Percentiles rank a stretch among this genome's conserved stretches.
Evolutionary conservation across 2,888 invertebrate species (phyloP).

Genomic region (Loripinus fragilis): DNA sequence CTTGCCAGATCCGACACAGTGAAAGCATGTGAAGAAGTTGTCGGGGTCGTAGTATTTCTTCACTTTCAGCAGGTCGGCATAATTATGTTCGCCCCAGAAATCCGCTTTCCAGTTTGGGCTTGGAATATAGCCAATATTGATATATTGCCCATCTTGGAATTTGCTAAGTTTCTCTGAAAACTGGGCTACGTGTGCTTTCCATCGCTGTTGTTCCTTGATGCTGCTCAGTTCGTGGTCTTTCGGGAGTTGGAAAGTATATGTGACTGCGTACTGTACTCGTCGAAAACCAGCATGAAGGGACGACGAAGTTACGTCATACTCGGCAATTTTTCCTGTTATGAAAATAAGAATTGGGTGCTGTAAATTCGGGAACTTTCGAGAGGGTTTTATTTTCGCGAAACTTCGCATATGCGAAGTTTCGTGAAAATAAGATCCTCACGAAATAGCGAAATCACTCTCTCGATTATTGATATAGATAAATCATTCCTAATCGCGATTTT

Average conservation of each 20-base stretch:
- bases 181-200: not conserved
- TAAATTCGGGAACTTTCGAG: too few species aligned
- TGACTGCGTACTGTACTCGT: not conserved
- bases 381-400: too few species aligned
- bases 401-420: too few species aligned
- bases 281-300: not conserved
- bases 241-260: not conserved
- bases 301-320: not conserved
- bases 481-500: too few species aligned
- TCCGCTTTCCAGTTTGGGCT: constrained; percentile 64
- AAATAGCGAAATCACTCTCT: too few species aligned
- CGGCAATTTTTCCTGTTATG: not conserved
- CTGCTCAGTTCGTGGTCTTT: not conserved
- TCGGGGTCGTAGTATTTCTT: constrained; percentile 68
- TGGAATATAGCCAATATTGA: constrained; percentile 65
- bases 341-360: too few species aligned
- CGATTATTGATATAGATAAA: too few species aligned
- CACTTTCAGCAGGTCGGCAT: constrained; percentile 58
- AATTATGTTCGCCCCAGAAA: constrained; percentile 70
- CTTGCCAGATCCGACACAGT: constrained; percentile 65
- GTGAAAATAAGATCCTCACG: too few species aligned
- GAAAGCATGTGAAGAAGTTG: constrained; percentile 68
- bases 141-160: constrained; percentile 63
- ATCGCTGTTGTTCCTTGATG: not conserved
- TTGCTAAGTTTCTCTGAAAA: constrained; percentile 25